Conservation (phyloP, 2,888 invertebrate genomes). For the Cryptus viduatorius region DNA sequence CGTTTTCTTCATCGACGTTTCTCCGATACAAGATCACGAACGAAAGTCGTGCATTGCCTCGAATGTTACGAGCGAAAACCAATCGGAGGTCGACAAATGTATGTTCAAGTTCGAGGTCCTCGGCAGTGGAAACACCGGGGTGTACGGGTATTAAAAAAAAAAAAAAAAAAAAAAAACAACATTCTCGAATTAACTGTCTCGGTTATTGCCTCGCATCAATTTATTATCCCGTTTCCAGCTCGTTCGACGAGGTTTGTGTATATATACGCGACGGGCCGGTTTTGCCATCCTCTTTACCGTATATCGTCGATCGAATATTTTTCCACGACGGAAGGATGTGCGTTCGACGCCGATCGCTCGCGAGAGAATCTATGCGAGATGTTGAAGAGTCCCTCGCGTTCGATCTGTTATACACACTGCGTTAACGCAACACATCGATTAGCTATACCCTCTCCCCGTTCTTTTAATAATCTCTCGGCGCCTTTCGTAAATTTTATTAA, state of each 20-base stretch:
- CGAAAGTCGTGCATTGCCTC: not conserved
- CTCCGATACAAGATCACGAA: not conserved
- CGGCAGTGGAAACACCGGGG: conserved; percentile 22
- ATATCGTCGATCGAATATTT: conserved; percentile 64
- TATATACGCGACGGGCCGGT: conserved; percentile 43
- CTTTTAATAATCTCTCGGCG: conserved; percentile 30
- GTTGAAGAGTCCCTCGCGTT: conserved; percentile 16
- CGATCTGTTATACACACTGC: not conserved
- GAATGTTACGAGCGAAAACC: not conserved
- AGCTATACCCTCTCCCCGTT: not conserved
- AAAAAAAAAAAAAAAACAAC: conserved; percentile 6
- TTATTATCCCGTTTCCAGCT: conserved; percentile 68
- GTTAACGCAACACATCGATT: not conserved
- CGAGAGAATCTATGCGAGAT: conserved; percentile 41
- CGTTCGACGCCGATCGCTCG: conserved; percentile 25
- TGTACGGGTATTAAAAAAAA: conserved; percentile 29
- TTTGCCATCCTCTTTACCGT: conserved; percentile 53
- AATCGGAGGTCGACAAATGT: conserved; percentile 7
- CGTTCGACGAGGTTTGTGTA: conserved; percentile 59
- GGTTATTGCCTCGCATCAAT: conserved; percentile 65
- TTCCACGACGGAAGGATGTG: conserved; percentile 59
- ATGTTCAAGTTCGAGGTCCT: conserved; percentile 29
- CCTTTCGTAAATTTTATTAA: conserved; percentile 48
- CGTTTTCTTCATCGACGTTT: conserved; percentile 28
- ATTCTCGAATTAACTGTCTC: conserved; percentile 65